Evolutionary conservation across 2,888 invertebrate genomes (phyloP).

Genomic region (Drosophila meridiana): DNA sequence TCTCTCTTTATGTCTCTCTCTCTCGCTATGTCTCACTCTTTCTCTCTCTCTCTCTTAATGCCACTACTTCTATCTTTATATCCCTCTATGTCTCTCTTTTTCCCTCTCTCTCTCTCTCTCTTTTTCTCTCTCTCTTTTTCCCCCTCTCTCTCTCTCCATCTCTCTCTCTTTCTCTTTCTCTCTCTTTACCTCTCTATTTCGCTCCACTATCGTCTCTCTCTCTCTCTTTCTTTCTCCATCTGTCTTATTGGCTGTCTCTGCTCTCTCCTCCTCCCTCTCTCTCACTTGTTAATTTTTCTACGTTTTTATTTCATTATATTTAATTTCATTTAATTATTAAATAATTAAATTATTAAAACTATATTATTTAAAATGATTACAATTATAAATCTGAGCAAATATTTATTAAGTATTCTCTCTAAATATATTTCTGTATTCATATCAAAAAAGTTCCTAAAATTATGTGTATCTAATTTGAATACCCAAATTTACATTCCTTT

Average conservation of each 20-base stretch:
- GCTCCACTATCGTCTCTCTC: too few relatives aligned
- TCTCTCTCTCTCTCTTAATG: neutral
- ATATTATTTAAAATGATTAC: too few relatives aligned
- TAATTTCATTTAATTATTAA: too few relatives aligned
- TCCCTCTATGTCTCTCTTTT: neutral
- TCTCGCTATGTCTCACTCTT: neutral
- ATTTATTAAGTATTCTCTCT: neutral
- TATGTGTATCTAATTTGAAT: neutral
- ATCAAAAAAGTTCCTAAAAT: neutral
- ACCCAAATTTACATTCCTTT: neutral
- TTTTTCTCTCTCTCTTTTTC: neutral
- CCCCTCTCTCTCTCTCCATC: neutral
- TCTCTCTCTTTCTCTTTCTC: neutral
- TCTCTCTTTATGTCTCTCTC: neutral
- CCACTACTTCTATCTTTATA: too few relatives aligned
- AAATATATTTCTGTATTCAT: neutral
- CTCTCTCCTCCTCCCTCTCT: neutral
- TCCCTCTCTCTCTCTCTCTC: neutral
- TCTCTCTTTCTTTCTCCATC: neutral
- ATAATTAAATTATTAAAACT: too few relatives aligned
- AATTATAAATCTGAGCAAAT: neutral
- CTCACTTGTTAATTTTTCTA: too few relatives aligned
- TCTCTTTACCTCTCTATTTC: neutral
- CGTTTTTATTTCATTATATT: too few relatives aligned
- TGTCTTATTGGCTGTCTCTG: neutral